Evolutionary conservation across 2,113 vertebrate species (phyloP).

Genomic region (Cyphomyrus plagiostoma): DNA sequence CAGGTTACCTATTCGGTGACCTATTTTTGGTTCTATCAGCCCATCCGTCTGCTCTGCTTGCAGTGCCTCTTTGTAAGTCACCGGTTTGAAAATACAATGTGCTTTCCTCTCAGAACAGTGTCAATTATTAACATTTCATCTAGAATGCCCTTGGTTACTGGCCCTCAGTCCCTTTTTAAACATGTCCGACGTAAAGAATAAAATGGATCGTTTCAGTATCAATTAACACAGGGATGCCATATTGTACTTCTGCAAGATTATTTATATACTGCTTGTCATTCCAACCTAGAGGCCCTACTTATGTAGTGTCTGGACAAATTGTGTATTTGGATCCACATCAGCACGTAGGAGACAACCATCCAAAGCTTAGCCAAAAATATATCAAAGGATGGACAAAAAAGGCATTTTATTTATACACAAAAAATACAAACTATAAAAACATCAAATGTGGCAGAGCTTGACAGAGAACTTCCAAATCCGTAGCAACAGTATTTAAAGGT

Average conservation of each 20-base stretch:
- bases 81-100: background rate
- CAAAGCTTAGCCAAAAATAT: background rate
- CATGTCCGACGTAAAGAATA: background rate
- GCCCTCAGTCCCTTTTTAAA: background rate
- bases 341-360: background rate
- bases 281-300: background rate
- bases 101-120: background rate
- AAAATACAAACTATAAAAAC: conserved; percentile 1
- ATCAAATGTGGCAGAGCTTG: background rate
- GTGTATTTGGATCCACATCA: background rate
- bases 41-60: background rate
- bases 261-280: background rate
- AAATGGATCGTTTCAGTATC: background rate
- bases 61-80: background rate
- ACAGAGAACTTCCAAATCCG: background rate
- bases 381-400: background rate
- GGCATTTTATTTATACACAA: conserved; percentile 11
- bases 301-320: background rate
- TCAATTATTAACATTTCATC: background rate
- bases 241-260: background rate
- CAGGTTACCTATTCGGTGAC: background rate
- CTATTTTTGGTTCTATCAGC: background rate
- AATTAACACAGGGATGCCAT: background rate
- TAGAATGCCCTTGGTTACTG: background rate
- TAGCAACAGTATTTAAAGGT: background rate